Conservation (phyloP, 2,113 vertebrate species). For the Lipotes vexillifer region DNA sequence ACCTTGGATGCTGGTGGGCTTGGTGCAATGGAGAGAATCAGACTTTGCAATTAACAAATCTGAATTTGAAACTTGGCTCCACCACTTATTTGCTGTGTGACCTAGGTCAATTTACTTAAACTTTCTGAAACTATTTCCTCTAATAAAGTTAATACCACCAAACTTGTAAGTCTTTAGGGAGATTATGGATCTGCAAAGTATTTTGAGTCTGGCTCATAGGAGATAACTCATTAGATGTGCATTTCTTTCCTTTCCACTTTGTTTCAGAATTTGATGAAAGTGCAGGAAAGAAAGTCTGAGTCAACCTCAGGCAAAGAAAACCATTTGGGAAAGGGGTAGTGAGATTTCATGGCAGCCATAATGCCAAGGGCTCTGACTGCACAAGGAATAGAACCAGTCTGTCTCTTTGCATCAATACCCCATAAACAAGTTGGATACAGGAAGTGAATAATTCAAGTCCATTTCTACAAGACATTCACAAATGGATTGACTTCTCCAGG, state of each 20-base stretch:
- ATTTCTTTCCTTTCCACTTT: background rate
- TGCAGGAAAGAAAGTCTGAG: background rate
- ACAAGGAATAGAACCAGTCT: background rate
- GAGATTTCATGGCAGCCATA: background rate
- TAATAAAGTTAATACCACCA: background rate
- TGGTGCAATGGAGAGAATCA: background rate
- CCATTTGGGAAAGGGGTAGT: background rate
- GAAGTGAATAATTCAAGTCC: slow-evolving; percentile 24
- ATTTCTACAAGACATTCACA: slow-evolving; percentile 1
- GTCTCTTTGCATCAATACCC: background rate
- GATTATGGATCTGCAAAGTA: background rate
- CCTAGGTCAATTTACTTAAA: background rate
- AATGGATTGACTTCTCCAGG: background rate
- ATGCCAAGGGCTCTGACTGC: background rate
- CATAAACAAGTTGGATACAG: background rate
- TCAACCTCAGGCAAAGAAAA: background rate
- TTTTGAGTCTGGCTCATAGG: background rate
- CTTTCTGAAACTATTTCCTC: background rate
- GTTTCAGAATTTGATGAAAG: background rate
- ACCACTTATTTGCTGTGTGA: background rate
- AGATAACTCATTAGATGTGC: background rate
- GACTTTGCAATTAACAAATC: background rate
- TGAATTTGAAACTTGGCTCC: background rate
- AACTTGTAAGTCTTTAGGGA: background rate
- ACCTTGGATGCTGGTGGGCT: background rate